A percentile compares a stretch with the other conserved stretches of the same genome.
phyloP scores from a whole-genome alignment of 1,140 invertebrate species.

The Ceratina australensis region DNA sequence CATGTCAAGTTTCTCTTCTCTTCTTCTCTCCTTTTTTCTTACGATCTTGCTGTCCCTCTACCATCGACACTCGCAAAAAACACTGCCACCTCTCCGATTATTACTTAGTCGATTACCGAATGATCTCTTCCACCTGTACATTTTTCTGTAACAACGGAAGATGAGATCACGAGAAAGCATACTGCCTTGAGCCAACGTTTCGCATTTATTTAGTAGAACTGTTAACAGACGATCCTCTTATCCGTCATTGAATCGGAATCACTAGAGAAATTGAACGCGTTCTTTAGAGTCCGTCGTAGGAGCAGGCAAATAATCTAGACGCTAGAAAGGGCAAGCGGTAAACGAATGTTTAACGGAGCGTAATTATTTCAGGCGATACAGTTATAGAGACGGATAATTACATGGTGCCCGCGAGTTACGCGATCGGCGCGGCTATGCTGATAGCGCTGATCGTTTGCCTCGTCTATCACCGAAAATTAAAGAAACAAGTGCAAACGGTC shows the following conservation, averaged over 20 bases:
- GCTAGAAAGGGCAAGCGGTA: not conserved
- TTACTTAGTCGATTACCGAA: too few relatives aligned
- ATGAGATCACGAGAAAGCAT: too few relatives aligned
- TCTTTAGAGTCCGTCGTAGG: not conserved
- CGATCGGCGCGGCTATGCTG: slow-evolving; percentile 64
- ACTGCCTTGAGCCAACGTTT: too few relatives aligned
- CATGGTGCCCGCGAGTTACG: slow-evolving; percentile 70
- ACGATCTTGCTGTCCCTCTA: not conserved
- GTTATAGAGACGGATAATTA: slow-evolving; percentile 76
- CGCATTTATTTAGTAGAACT: too few relatives aligned
- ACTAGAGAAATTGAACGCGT: too few relatives aligned
- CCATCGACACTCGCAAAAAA: not conserved
- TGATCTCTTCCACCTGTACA: too few relatives aligned
- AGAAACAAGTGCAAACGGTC: slow-evolving; percentile 64
- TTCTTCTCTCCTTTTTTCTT: not conserved
- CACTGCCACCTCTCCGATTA: not conserved
- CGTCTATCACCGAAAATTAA: slow-evolving; percentile 72
- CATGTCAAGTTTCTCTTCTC: slow-evolving; percentile 7
- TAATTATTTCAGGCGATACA: slow-evolving; percentile 71
- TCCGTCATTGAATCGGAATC: too few relatives aligned
- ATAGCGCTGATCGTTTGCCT: slow-evolving; percentile 71
- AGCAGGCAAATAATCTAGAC: not conserved
- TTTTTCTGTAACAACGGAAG: too few relatives aligned
- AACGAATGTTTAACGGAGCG: not conserved
- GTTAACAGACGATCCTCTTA: too few relatives aligned